These are phyloP conservation scores for Gallinago undulata DNA, from an alignment of 2,113 vertebrate species.

Conservation along the genomic window DNA sequence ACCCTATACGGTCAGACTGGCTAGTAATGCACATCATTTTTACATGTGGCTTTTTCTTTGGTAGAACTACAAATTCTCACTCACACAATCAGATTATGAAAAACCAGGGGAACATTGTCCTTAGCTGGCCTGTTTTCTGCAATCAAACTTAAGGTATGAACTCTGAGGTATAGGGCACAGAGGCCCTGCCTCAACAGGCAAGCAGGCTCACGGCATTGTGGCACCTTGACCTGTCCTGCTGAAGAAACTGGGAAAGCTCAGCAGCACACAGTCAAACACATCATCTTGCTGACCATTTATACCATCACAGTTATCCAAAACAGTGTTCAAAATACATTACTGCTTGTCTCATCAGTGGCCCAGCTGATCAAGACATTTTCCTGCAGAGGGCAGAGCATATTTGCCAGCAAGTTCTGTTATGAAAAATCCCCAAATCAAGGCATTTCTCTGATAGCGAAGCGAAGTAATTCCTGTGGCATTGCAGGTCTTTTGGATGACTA, in stretches of 20 bases:
- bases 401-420: background rate
- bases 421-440: background rate
- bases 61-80: background rate
- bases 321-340: background rate
- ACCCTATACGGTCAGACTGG: background rate
- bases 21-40: background rate
- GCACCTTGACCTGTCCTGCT: background rate
- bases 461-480: background rate
- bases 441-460: background rate
- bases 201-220: background rate
- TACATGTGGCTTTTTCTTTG: background rate
- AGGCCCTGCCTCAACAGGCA: background rate
- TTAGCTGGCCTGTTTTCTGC: background rate
- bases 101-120: background rate
- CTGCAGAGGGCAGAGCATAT: background rate
- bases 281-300: background rate
- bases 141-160: background rate
- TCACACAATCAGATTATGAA: background rate
- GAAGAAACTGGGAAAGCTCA: background rate
- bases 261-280: accelerated
- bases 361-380: background rate
- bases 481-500: background rate
- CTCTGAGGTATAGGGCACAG: background rate
- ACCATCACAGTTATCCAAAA: background rate
- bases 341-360: background rate